Conservation (phyloP, 2,113 vertebrate genomes). For the Microcebus griseorufus region DNA sequence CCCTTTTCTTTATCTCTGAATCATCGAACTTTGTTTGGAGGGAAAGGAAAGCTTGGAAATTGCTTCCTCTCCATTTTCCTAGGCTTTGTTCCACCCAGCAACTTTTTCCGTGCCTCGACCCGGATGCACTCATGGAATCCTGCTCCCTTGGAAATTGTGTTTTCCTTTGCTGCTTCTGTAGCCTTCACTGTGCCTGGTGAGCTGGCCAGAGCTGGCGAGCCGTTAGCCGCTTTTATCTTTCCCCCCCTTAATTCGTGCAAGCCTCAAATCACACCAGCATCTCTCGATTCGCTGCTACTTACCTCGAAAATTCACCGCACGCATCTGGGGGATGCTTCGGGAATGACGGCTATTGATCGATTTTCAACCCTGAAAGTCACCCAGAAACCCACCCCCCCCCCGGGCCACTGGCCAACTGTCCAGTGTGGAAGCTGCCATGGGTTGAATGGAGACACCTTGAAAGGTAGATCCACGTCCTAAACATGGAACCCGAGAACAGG, state of each 20-base stretch:
- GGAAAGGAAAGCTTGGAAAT: conserved; percentile 35
- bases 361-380: not conserved
- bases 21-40: conserved; percentile 21
- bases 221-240: not conserved
- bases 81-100: not conserved
- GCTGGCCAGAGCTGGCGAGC: not conserved
- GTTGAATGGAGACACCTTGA: not conserved
- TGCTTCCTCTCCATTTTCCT: not conserved
- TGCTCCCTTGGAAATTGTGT: not conserved
- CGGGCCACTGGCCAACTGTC: not conserved
- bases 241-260: not conserved
- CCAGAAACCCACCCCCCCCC: not conserved
- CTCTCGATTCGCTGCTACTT: fast-evolving
- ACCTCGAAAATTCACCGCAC: not conserved
- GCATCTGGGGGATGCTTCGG: not conserved
- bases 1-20: conserved; percentile 16
- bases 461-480: not conserved
- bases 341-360: not conserved
- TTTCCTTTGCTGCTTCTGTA: not conserved
- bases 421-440: not conserved
- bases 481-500: not conserved
- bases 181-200: not conserved
- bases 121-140: not conserved
- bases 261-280: not conserved
- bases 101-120: not conserved